Percentiles rank a stretch among this genome's conserved stretches.
Evolutionary conservation across 2,888 invertebrate species (phyloP).

Genomic region (Cyrtodaria siliqua): DNA sequence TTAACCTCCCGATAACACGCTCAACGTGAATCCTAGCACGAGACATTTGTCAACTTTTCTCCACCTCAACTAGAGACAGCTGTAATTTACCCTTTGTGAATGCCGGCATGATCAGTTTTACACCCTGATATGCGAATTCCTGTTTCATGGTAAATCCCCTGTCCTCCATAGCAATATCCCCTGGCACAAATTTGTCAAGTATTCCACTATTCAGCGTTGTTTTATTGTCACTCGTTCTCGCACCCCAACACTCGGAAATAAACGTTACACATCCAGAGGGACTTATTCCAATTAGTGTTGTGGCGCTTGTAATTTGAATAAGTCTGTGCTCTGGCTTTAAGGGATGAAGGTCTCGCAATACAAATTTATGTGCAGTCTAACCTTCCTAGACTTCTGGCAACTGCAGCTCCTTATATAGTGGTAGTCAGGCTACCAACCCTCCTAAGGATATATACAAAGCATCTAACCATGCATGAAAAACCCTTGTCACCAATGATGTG

Average conservation of each 20-base stretch:
- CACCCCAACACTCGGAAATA: slow-evolving; percentile 18
- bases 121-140: not conserved
- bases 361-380: not conserved
- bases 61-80: not conserved
- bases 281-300: slow-evolving; percentile 30
- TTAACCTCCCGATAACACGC: too few species aligned
- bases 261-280: slow-evolving; percentile 4
- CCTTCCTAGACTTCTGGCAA: not conserved
- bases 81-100: too few species aligned
- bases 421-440: not conserved
- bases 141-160: slow-evolving; percentile 11
- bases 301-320: not conserved
- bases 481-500: not conserved
- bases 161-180: slow-evolving; percentile 17
- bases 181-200: slow-evolving; percentile 15
- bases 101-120: slow-evolving; percentile 8
- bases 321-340: not conserved
- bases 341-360: not conserved
- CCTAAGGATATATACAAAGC: not conserved
- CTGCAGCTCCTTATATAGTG: not conserved
- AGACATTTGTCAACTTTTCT: not conserved
- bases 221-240: slow-evolving; percentile 10
- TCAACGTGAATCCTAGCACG: too few species aligned
- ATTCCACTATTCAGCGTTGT: slow-evolving; percentile 14
- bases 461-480: not conserved